These are phyloP conservation scores for Urocitellus parryii DNA, from an alignment of 2,113 vertebrate species.

Conservation along the genomic window DNA sequence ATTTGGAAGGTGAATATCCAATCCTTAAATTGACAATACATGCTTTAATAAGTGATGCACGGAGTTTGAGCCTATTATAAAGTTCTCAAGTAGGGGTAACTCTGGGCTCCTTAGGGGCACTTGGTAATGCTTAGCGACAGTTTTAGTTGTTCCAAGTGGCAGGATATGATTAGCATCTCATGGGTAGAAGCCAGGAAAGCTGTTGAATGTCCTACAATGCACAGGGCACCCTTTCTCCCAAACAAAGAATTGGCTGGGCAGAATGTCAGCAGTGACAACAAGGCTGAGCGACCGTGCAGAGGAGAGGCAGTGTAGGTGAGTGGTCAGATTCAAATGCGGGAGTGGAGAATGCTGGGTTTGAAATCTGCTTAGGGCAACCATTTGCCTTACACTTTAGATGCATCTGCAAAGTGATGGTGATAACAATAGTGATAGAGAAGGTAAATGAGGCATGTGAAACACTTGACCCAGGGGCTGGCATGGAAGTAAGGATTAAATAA, in stretches of 20 bases:
- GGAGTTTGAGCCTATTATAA: neutral
- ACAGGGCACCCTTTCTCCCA: neutral
- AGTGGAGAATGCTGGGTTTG: neutral
- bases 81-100: neutral
- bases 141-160: neutral
- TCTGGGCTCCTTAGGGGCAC: neutral
- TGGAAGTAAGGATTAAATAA: neutral
- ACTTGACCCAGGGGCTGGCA: neutral
- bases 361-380: neutral
- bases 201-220: neutral
- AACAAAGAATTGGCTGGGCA: neutral
- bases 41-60: neutral
- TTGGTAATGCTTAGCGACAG: neutral
- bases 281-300: neutral
- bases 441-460: neutral
- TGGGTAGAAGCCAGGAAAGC: neutral
- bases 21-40: conserved; percentile 9
- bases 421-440: neutral
- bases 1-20: neutral
- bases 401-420: neutral
- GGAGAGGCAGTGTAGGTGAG: neutral
- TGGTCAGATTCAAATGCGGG: neutral
- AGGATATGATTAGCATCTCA: neutral
- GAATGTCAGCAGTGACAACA: neutral
- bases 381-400: neutral